A percentile compares a stretch with the other conserved stretches of the same genome.
These are phyloP conservation scores for Nomada ferruginata DNA, from an alignment of 2,888 invertebrate species.

Conservation along the genomic window DNA sequence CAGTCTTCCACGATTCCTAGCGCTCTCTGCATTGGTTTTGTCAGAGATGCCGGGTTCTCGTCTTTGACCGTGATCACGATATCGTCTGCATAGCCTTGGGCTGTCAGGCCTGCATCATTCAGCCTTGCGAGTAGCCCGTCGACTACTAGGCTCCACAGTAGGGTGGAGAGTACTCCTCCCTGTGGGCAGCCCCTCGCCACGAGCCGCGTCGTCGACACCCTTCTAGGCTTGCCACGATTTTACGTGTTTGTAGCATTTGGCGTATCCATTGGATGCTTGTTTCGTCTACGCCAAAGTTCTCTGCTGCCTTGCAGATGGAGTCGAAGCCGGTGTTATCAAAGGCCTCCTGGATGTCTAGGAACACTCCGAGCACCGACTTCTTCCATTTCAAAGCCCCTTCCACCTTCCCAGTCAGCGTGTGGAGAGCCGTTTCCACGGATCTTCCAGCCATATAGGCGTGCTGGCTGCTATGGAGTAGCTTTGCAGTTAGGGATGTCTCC, in stretches of 20 bases:
- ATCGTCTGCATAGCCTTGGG: background rate
- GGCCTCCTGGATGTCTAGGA: background rate
- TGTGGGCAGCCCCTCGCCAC: background rate
- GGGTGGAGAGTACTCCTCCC: background rate
- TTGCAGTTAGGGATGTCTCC: background rate
- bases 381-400: background rate
- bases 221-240: background rate
- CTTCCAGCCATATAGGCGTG: background rate
- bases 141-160: background rate
- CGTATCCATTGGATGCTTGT: background rate
- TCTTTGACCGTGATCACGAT: no score
- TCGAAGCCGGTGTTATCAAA: background rate
- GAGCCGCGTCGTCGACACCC: background rate
- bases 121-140: background rate
- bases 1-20: no score
- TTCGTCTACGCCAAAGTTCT: background rate
- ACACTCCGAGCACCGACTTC: background rate
- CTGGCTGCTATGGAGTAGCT: background rate
- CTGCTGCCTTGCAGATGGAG: background rate
- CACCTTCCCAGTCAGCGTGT: background rate
- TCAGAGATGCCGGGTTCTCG: no score
- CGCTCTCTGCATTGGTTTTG: no score
- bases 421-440: no score
- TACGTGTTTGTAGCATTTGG: background rate
- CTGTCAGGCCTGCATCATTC: no score